phyloP scores from a whole-genome alignment of 1,140 invertebrate species.

The Frieseomelitta varia region DNA sequence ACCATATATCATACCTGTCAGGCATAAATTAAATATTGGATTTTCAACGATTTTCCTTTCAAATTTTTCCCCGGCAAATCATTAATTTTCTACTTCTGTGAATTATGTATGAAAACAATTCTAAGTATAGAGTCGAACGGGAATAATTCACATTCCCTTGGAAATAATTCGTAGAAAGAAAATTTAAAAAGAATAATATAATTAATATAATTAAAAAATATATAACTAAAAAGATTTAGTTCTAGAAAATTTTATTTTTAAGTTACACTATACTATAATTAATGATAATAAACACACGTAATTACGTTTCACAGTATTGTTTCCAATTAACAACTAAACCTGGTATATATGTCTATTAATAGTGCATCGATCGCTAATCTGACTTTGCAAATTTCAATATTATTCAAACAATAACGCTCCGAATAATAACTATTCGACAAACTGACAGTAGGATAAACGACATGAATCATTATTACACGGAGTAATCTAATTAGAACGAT shows the following conservation, averaged over 20 bases:
- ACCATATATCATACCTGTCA: background rate
- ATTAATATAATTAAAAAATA: too few relatives aligned
- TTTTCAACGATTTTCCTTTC: background rate
- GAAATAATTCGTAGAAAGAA: background rate
- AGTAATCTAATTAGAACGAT: background rate
- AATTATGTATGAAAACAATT: background rate
- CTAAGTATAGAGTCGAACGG: background rate
- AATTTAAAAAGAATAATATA: background rate
- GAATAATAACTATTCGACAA: too few relatives aligned
- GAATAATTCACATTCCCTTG: too few relatives aligned
- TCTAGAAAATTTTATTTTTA: too few relatives aligned
- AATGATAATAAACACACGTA: background rate
- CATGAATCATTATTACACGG: background rate
- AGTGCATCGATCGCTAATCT: background rate
- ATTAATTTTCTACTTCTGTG: background rate
- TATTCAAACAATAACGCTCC: background rate
- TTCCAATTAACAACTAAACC: background rate
- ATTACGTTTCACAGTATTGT: background rate
- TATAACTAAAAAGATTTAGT: too few relatives aligned
- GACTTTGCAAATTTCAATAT: background rate
- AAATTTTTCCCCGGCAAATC: background rate
- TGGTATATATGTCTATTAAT: too few relatives aligned
- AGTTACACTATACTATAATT: background rate
- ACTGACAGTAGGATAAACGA: background rate
- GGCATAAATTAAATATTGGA: slow-evolving; percentile 7